Conservation (phyloP, 1,140 invertebrate species). For the Vanessa atalanta region DNA sequence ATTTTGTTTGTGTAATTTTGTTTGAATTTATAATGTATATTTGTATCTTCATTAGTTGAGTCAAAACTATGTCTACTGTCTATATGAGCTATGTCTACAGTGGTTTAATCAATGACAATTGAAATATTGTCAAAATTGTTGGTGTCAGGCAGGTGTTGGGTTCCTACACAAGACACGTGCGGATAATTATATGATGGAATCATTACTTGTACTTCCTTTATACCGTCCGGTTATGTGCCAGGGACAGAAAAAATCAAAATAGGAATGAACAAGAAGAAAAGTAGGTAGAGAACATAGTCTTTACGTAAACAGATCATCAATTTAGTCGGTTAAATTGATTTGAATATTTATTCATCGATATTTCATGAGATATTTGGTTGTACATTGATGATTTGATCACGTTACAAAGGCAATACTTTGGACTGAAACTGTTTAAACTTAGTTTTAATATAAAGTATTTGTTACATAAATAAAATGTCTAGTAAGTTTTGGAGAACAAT, state of each 20-base stretch:
- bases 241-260: conserved; percentile 68
- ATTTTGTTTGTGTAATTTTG: conserved; percentile 32
- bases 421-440: no score
- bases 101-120: conserved; percentile 63
- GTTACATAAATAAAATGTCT: not conserved
- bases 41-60: conserved; percentile 46
- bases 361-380: no score
- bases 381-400: conserved; percentile 13
- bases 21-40: conserved; percentile 14
- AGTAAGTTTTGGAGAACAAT: not conserved
- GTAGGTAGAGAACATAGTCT: conserved; percentile 25
- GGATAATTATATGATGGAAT: conserved; percentile 71
- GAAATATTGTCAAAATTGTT: conserved; percentile 50
- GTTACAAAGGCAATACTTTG: not conserved
- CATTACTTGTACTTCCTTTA: conserved; percentile 79
- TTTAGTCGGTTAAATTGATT: not conserved
- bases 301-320: conserved; percentile 26
- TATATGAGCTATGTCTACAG: conserved; percentile 56
- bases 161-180: conserved; percentile 78
- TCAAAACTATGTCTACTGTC: conserved; percentile 49
- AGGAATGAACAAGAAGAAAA: conserved; percentile 67
- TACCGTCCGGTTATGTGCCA: conserved; percentile 72
- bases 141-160: conserved; percentile 63
- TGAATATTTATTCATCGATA: no score
- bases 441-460: no score